A percentile compares a stretch with the other conserved stretches of the same genome.
These are phyloP conservation scores for Sebastes aleutianus DNA, from an alignment of 2,797 vertebrate species.

Conservation along the genomic window DNA sequence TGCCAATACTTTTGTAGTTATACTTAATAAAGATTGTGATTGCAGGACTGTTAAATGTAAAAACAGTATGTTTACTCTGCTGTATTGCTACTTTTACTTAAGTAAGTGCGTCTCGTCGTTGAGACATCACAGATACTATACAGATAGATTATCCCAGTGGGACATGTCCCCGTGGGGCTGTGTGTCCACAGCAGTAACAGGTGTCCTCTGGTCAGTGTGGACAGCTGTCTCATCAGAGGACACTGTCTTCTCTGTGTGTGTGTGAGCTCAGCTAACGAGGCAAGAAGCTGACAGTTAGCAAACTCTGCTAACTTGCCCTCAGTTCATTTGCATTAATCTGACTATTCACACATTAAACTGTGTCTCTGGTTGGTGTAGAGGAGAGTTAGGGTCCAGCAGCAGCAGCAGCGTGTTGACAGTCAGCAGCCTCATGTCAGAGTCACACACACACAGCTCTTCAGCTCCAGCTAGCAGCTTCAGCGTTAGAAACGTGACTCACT, in stretches of 20 bases:
- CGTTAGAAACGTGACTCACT: neutral
- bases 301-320: neutral
- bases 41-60: too few species aligned
- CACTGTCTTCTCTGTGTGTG: neutral
- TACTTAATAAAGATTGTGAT: fast-evolving
- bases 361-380: fast-evolving
- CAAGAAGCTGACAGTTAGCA: slow-evolving; percentile 16
- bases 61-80: neutral
- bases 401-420: slow-evolving; percentile 36
- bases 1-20: too few species aligned
- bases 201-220: slow-evolving; percentile 17
- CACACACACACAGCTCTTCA: neutral
- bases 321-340: neutral
- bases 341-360: neutral
- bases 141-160: neutral
- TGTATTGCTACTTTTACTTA: neutral
- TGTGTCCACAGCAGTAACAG: slow-evolving; percentile 25
- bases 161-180: neutral
- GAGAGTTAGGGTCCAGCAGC: neutral
- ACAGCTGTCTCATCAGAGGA: neutral
- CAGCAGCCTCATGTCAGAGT: slow-evolving; percentile 44
- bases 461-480: slow-evolving; percentile 18
- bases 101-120: neutral
- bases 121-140: neutral
- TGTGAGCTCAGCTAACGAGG: slow-evolving; percentile 18